Evolutionary conservation across 2,797 vertebrate species (phyloP).

Genomic region (Acanthornis magna): DNA sequence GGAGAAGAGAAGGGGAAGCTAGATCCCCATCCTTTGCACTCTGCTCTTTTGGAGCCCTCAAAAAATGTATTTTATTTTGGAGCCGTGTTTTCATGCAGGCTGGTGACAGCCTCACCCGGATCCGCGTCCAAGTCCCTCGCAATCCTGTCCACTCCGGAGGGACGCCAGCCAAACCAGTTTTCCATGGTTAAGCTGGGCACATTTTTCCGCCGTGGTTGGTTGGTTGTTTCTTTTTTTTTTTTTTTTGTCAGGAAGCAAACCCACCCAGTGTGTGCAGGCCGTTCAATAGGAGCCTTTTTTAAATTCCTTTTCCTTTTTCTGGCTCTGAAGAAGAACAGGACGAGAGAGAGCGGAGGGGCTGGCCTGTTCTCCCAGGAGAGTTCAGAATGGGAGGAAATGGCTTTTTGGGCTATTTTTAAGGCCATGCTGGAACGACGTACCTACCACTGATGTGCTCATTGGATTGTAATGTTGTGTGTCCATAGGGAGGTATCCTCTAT

Average conservation of each 20-base stretch:
- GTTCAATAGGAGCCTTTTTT: constrained; percentile 57
- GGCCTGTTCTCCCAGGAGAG: constrained; percentile 39
- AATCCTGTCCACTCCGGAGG: constrained; percentile 58
- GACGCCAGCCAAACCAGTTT: constrained; percentile 75
- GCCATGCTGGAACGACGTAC: neutral
- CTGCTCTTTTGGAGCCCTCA: neutral
- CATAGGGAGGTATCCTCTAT: neutral
- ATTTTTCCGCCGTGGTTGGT: constrained; percentile 44
- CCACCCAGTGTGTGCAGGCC: constrained; percentile 63
- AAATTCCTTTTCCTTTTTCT: constrained; percentile 62
- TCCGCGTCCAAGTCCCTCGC: neutral
- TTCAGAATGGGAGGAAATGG: constrained; percentile 5
- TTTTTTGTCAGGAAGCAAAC: constrained; percentile 74
- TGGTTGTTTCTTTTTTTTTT: neutral
- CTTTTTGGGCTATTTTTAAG: neutral
- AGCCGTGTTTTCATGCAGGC: neutral
- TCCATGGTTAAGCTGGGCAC: constrained; percentile 73
- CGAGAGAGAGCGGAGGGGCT: neutral
- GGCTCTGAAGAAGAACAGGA: neutral
- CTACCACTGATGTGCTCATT: neutral
- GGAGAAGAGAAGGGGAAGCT: neutral
- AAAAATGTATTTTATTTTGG: constrained; percentile 5
- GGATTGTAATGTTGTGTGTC: neutral
- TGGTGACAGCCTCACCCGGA: constrained; percentile 14
- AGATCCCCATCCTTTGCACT: neutral